These are phyloP conservation scores for Hedychridium roseum DNA, from an alignment of 2,888 invertebrate genomes.

Conservation along the genomic window DNA sequence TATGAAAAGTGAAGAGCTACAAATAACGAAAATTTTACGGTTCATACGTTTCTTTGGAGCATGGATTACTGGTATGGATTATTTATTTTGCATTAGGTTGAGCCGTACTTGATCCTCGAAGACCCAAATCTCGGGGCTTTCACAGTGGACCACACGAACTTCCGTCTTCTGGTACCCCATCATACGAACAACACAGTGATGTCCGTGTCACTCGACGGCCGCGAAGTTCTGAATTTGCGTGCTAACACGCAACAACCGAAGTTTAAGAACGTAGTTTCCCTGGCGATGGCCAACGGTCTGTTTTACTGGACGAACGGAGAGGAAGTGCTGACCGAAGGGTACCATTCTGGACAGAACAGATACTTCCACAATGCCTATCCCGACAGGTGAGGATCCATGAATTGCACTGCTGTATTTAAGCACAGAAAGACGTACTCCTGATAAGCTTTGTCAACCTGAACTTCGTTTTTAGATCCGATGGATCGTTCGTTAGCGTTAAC, in stretches of 20 bases:
- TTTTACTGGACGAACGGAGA: slow-evolving; percentile 89
- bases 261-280: slow-evolving; percentile 77
- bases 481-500: slow-evolving; percentile 66
- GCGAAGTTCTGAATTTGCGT: slow-evolving; percentile 76
- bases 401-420: background rate
- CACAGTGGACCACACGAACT: slow-evolving; percentile 83
- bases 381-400: slow-evolving; percentile 51
- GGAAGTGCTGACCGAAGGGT: slow-evolving; percentile 81
- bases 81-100: too few relatives aligned
- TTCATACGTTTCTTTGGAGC: too few relatives aligned
- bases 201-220: slow-evolving; percentile 83
- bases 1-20: too few relatives aligned
- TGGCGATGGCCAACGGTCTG: slow-evolving; percentile 78
- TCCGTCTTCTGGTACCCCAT: slow-evolving; percentile 80
- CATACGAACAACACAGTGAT: slow-evolving; percentile 79
- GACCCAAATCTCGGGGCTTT: slow-evolving; percentile 80
- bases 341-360: slow-evolving; percentile 72
- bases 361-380: slow-evolving; percentile 83
- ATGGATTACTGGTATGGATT: too few relatives aligned
- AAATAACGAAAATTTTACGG: too few relatives aligned
- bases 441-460: too few relatives aligned
- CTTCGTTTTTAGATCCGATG: slow-evolving; percentile 59
- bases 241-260: slow-evolving; percentile 79
- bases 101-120: slow-evolving; percentile 72
- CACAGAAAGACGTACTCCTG: background rate